Percentiles rank a stretch among this genome's conserved stretches.
phyloP scores from a whole-genome alignment of 64 coral and sea anemone genomes.

The Montipora capricornis region DNA sequence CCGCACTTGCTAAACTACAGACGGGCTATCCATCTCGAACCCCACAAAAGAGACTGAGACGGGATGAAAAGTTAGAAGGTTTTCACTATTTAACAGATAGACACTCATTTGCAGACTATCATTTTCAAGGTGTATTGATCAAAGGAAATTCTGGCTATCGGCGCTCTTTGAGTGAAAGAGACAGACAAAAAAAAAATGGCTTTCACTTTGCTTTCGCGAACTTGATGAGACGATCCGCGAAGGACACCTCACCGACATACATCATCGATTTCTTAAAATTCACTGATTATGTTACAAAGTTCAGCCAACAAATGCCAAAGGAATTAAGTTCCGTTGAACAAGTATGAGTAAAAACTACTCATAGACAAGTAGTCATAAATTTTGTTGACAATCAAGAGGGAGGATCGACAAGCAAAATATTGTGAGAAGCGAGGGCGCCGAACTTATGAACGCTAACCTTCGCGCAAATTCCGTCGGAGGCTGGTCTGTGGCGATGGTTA shows the following conservation, averaged over 20 bases:
- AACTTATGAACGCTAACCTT: no score
- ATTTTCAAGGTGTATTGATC: not conserved
- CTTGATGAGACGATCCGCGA: not conserved
- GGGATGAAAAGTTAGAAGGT: not conserved
- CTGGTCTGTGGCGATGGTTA: no score
- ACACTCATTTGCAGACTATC: not conserved
- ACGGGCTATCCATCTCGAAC: no score
- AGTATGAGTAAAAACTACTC: not conserved
- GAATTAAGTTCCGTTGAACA: not conserved
- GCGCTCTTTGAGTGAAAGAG: slow-evolving; percentile 11
- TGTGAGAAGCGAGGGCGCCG: not conserved
- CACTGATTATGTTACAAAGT: not conserved
- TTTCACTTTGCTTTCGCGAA: not conserved
- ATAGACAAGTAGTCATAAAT: not conserved
- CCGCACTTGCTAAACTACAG: no score
- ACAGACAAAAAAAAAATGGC: not conserved
- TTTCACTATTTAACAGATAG: not conserved
- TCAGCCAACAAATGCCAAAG: not conserved
- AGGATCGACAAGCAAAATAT: not conserved
- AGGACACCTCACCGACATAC: not conserved
- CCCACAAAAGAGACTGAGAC: no score
- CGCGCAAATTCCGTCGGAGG: no score
- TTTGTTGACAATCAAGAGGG: not conserved
- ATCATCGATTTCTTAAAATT: not conserved
- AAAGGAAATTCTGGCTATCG: not conserved